phyloP scores from a whole-genome alignment of 2,888 invertebrate species.

The Tetheella fluctuosa region DNA sequence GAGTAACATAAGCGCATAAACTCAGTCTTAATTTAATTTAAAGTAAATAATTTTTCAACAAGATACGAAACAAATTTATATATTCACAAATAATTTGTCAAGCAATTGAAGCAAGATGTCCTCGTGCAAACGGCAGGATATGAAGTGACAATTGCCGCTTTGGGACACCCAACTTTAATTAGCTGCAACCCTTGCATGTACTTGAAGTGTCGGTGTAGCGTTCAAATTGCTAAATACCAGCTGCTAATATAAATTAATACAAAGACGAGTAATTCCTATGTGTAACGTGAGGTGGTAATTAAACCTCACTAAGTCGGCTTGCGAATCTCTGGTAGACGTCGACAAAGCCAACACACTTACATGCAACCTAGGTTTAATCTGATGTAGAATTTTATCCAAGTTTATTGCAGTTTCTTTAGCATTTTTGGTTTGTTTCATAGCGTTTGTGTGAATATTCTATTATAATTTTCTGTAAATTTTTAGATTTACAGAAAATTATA shows the following conservation, averaged over 20 bases:
- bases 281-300: neutral
- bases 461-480: neutral
- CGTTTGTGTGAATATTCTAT: neutral
- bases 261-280: neutral
- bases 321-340: neutral
- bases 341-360: neutral
- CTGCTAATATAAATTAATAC: constrained; percentile 18
- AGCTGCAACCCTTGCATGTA: constrained; percentile 43
- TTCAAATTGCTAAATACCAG: constrained; percentile 15
- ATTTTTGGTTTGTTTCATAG: neutral
- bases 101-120: neutral
- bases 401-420: neutral
- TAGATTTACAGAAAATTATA: neutral
- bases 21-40: neutral
- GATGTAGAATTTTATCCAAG: constrained; percentile 2
- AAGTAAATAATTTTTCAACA: neutral
- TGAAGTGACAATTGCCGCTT: constrained; percentile 59
- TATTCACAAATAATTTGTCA: constrained; percentile 42
- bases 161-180: constrained; percentile 65
- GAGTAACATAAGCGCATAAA: neutral
- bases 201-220: constrained; percentile 20
- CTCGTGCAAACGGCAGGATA: constrained; percentile 42
- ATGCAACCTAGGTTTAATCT: neutral
- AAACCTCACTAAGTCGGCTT: constrained; percentile 1
- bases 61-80: neutral